Conservation (phyloP, 2,888 invertebrate species). For the Diarsia dahlii region DNA sequence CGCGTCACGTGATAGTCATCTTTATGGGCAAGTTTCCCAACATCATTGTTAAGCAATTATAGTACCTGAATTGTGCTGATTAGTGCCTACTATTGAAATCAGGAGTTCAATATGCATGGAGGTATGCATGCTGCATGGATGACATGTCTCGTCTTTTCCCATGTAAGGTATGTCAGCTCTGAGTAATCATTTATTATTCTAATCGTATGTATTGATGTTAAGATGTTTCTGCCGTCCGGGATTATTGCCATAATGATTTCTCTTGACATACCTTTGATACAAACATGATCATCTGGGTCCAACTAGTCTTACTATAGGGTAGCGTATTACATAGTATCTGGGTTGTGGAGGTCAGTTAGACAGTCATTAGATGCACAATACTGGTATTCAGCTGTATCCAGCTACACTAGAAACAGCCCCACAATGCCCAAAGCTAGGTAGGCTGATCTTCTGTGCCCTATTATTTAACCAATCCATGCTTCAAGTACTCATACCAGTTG, state of each 20-base stretch:
- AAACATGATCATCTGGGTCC: background rate
- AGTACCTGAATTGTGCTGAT: conserved; percentile 29
- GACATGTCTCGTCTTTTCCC: conserved; percentile 44
- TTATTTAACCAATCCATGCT: background rate
- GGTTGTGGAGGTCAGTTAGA: background rate
- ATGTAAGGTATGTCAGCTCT: conserved; percentile 41
- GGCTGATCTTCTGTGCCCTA: background rate
- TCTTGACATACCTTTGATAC: background rate
- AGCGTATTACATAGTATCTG: background rate
- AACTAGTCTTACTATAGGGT: background rate
- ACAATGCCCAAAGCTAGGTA: background rate
- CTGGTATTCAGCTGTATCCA: background rate
- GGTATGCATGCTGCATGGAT: conserved; percentile 35
- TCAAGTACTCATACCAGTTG: background rate
- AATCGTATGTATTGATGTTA: conserved; percentile 66
- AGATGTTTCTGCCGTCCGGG: conserved; percentile 66
- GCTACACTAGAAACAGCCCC: background rate
- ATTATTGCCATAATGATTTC: conserved; percentile 27
- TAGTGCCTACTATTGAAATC: conserved; percentile 32
- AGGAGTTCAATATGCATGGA: conserved; percentile 35
- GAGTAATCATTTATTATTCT: conserved; percentile 45
- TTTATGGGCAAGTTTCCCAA: conserved; percentile 49
- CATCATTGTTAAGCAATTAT: conserved; percentile 38
- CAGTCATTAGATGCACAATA: background rate
- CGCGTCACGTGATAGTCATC: conserved; percentile 53